A percentile compares a stretch with the other conserved stretches of the same genome.
phyloP scores from a whole-genome alignment of 1,140 invertebrate genomes.

The Gonatopus flavifemur region DNA sequence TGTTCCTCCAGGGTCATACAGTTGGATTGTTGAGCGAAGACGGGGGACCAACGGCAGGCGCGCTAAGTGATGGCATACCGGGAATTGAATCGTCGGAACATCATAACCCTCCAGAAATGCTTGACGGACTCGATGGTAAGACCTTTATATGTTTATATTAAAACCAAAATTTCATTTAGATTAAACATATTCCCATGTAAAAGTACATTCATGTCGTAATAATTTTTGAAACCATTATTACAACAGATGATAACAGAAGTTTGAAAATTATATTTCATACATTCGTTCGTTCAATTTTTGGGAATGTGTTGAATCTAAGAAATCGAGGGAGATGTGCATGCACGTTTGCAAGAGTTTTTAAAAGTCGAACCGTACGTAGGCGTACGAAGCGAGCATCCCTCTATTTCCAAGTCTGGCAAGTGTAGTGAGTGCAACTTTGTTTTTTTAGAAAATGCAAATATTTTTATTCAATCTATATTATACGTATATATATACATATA shows the following conservation, averaged over 20 bases:
- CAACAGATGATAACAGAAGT: too few species aligned
- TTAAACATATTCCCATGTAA: constrained; percentile 30
- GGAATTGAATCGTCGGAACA: constrained; percentile 54
- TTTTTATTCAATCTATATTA: background rate
- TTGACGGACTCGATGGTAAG: constrained; percentile 59
- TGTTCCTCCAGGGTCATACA: constrained; percentile 52
- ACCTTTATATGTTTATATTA: constrained; percentile 31
- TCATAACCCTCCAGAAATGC: constrained; percentile 55
- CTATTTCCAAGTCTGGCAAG: constrained; percentile 56
- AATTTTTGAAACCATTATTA: background rate
- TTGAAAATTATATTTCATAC: too few species aligned
- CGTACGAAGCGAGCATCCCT: constrained; percentile 55
- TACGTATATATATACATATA: constrained; percentile 3
- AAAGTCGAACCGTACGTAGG: constrained; percentile 46
- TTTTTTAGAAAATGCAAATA: constrained; percentile 17
- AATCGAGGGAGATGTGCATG: constrained; percentile 59
- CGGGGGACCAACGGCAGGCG: constrained; percentile 43
- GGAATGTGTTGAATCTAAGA: constrained; percentile 47
- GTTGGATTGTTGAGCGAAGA: constrained; percentile 51
- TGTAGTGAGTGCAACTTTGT: constrained; percentile 49
- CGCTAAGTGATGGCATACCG: constrained; percentile 49
- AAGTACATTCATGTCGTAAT: background rate
- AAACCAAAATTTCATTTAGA: constrained; percentile 32
- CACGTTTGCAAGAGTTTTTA: constrained; percentile 46
- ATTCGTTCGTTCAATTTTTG: too few species aligned